Evolutionary conservation across 2,113 vertebrate genomes (phyloP).

Genomic region (Dendropsophus ebraccatus): DNA sequence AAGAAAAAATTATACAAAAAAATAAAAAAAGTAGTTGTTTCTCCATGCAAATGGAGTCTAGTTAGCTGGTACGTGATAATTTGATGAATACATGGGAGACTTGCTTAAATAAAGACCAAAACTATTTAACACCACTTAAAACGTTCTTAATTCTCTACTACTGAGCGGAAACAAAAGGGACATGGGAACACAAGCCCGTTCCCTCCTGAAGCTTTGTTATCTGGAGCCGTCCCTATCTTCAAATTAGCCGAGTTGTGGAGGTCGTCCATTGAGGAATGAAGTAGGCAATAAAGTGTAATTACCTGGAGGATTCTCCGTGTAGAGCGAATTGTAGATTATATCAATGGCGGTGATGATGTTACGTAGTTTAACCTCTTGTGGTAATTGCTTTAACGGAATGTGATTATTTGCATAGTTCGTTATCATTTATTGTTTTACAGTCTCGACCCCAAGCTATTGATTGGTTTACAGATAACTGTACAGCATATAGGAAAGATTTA

Average conservation of each 20-base stretch:
- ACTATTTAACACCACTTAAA: slow-evolving; percentile 21
- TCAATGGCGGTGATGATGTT: slow-evolving; percentile 15
- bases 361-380: background rate
- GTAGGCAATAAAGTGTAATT: slow-evolving; percentile 9
- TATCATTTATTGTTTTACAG: slow-evolving; percentile 14
- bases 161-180: slow-evolving; percentile 28
- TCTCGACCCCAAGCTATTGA: background rate
- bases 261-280: background rate
- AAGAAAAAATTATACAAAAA: background rate
- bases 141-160: slow-evolving; percentile 3
- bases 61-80: slow-evolving; percentile 41
- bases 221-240: slow-evolving; percentile 27
- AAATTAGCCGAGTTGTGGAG: slow-evolving; percentile 5
- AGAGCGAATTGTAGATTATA: slow-evolving; percentile 1
- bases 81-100: background rate
- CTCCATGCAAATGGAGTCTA: slow-evolving; percentile 7
- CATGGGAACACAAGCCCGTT: background rate
- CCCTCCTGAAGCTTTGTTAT: background rate
- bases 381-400: slow-evolving; percentile 22
- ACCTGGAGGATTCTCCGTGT: background rate
- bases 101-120: slow-evolving; percentile 22
- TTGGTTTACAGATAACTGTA: background rate
- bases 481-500: background rate
- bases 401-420: background rate
- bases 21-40: background rate